Evolutionary conservation across 2,113 vertebrate species (phyloP).

Genomic region (Xyliphius kryptos): DNA sequence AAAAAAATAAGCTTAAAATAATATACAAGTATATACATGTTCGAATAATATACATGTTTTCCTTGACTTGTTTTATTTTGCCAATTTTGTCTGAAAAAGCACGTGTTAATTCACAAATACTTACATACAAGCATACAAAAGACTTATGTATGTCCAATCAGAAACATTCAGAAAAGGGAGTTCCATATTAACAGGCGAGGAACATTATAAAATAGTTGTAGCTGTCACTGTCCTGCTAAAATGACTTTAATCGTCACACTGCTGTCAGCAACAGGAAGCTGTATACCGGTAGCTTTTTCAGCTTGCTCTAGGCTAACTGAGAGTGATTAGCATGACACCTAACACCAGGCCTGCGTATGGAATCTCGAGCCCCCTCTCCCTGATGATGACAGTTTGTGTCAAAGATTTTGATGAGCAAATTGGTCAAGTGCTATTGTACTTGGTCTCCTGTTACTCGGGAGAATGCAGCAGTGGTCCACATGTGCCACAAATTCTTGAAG

Average conservation of each 20-base stretch:
- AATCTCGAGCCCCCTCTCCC: slow-evolving; percentile 52
- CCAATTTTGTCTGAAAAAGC: too few species aligned
- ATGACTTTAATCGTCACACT: slow-evolving; percentile 52
- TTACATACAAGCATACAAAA: too few species aligned
- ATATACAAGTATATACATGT: too few species aligned
- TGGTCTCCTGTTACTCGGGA: slow-evolving; percentile 55
- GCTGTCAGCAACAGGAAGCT: slow-evolving; percentile 55
- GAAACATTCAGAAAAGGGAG: too few species aligned
- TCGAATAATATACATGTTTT: too few species aligned
- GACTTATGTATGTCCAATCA: too few species aligned
- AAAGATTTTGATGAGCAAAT: slow-evolving; percentile 65
- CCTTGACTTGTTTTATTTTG: too few species aligned
- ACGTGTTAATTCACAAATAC: too few species aligned
- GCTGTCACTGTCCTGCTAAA: slow-evolving; percentile 57
- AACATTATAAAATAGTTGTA: slow-evolving; percentile 25
- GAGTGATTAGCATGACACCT: slow-evolving; percentile 65
- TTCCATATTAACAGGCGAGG: too few species aligned
- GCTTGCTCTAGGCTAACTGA: slow-evolving; percentile 65
- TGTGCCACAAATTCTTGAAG: slow-evolving; percentile 45
- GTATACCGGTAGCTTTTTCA: slow-evolving; percentile 53
- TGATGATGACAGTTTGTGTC: slow-evolving; percentile 53
- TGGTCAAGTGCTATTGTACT: slow-evolving; percentile 56
- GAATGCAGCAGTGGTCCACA: slow-evolving; percentile 40
- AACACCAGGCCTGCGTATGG: slow-evolving; percentile 54
- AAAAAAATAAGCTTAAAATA: too few species aligned